These are phyloP conservation scores for Glaucopsyche alexis DNA, from an alignment of 2,888 invertebrate genomes.

Conservation along the genomic window DNA sequence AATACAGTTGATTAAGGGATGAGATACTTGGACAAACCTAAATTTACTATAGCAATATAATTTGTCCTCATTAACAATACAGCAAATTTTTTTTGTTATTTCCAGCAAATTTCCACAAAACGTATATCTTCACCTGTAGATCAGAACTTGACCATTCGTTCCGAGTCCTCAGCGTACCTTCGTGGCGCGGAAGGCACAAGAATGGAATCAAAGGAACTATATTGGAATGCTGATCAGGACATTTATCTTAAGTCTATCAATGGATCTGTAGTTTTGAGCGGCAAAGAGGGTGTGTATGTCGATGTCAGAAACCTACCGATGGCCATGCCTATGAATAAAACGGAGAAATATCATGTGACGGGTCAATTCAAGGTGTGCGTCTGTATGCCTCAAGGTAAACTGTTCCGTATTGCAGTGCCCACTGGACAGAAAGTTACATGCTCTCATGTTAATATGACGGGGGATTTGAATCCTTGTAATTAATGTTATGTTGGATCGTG, in stretches of 20 bases:
- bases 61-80: too few relatives aligned
- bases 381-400: constrained; percentile 92
- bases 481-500: constrained; percentile 50
- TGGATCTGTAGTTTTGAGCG: constrained; percentile 85
- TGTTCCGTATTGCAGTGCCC: constrained; percentile 88
- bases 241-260: constrained; percentile 87
- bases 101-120: constrained; percentile 83
- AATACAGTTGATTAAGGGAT: background rate
- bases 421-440: constrained; percentile 81
- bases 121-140: constrained; percentile 87
- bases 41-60: too few relatives aligned
- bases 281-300: constrained; percentile 85
- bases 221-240: constrained; percentile 89
- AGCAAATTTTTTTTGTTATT: constrained; percentile 19
- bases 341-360: constrained; percentile 48
- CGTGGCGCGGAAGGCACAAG: constrained; percentile 90
- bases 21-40: background rate
- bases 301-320: constrained; percentile 86
- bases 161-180: constrained; percentile 84
- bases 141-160: constrained; percentile 83
- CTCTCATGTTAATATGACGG: constrained; percentile 81
- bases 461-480: constrained; percentile 83
- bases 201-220: constrained; percentile 85
- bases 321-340: constrained; percentile 68
- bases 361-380: constrained; percentile 93